Conservation (phyloP, 1,140 invertebrate genomes). For the Drosophila trapezifrons region DNA sequence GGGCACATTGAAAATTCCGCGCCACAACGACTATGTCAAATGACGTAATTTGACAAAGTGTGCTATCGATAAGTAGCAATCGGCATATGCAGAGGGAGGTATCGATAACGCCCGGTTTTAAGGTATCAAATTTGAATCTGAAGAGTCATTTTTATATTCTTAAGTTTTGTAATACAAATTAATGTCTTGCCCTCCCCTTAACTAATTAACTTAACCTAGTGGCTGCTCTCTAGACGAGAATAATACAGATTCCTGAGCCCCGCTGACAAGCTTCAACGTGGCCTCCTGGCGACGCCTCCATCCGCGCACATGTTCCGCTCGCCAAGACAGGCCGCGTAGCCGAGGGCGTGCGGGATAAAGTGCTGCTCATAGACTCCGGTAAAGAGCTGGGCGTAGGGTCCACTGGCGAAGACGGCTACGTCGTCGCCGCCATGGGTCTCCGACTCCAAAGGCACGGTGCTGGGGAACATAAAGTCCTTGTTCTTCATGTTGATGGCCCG, state of each 20-base stretch:
- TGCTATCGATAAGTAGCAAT: background rate
- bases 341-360: conserved; percentile 89
- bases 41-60: background rate
- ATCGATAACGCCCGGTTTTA: background rate
- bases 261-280: conserved; percentile 16
- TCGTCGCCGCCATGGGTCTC: conserved; percentile 87
- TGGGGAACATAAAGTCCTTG: conserved; percentile 85
- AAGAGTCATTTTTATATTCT: background rate
- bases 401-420: conserved; percentile 86
- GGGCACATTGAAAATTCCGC: too few species aligned
- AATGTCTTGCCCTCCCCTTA: conserved; percentile 17
- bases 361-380: conserved; percentile 89
- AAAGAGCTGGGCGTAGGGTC: conserved; percentile 88
- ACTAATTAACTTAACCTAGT: conserved; percentile 8
- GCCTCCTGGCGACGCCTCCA: conserved; percentile 39
- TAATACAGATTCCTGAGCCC: conserved; percentile 47
- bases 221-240: conserved; percentile 31
- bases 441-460: conserved; percentile 84
- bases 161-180: background rate
- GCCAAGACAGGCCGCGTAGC: conserved; percentile 88
- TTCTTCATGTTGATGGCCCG: conserved; percentile 76
- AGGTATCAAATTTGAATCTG: background rate
- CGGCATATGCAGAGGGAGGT: background rate
- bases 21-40: too few species aligned
- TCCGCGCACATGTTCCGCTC: conserved; percentile 66